A percentile compares a stretch with the other conserved stretches of the same genome.
Evolutionary conservation across 2,113 vertebrate genomes (phyloP).

Genomic region (Bubalus kerabau): DNA sequence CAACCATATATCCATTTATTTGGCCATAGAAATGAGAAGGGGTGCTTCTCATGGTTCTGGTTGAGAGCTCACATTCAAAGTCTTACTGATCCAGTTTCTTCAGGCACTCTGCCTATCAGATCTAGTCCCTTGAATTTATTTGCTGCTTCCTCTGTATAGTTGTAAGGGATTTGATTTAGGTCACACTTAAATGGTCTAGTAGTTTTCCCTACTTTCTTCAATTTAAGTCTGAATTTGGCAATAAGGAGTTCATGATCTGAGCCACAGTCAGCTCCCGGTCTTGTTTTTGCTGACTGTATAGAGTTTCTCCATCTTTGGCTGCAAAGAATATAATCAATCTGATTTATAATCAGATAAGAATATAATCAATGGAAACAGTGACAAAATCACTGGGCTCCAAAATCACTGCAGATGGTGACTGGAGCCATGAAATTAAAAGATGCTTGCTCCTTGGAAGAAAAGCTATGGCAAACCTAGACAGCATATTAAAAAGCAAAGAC

Average conservation of each 20-base stretch:
- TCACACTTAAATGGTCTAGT: neutral
- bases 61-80: neutral
- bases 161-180: too few species aligned
- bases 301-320: neutral
- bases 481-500: neutral
- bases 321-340: neutral
- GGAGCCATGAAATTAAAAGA: neutral
- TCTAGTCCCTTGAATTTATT: too few species aligned
- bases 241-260: neutral
- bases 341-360: neutral
- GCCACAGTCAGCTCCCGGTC: neutral
- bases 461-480: neutral
- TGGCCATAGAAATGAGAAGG: neutral
- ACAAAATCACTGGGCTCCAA: neutral
- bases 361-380: neutral
- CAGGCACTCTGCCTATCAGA: too few species aligned
- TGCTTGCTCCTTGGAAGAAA: neutral
- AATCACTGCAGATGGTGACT: neutral
- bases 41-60: neutral
- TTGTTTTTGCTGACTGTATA: neutral
- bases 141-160: too few species aligned
- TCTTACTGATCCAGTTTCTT: neutral
- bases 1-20: neutral
- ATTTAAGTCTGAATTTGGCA: neutral
- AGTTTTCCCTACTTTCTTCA: neutral